phyloP scores from a whole-genome alignment of 1,140 invertebrate genomes.

The Cryptotermes secundus region DNA sequence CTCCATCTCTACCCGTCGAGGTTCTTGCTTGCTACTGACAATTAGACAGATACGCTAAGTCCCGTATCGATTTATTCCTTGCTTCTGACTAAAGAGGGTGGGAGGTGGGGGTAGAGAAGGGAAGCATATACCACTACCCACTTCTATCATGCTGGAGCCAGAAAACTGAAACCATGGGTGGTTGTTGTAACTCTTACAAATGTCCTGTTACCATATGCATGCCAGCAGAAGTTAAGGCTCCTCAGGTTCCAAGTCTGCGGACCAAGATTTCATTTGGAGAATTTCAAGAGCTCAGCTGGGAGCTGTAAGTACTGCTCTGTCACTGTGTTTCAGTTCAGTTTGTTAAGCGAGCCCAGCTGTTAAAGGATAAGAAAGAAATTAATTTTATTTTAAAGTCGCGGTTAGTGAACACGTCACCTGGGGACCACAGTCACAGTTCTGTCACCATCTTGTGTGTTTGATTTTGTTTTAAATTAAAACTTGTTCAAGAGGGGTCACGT shows the following conservation, averaged over 20 bases:
- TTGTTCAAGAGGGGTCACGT: too few species aligned
- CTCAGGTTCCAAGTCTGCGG: neutral
- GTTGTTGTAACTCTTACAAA: neutral
- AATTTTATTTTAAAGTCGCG: too few species aligned
- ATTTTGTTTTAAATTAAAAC: too few species aligned
- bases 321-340: too few species aligned
- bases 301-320: neutral
- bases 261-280: neutral
- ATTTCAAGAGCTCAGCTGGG: neutral
- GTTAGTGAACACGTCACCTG: too few species aligned
- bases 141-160: neutral
- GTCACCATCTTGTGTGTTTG: too few species aligned
- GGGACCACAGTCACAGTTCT: too few species aligned
- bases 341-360: too few species aligned
- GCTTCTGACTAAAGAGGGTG: neutral
- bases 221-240: neutral
- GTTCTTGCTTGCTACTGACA: conserved; percentile 35
- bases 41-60: conserved; percentile 37
- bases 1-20: conserved; percentile 31
- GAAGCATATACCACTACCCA: conserved; percentile 11
- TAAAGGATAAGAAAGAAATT: too few species aligned
- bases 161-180: neutral
- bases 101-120: neutral
- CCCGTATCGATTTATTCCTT: conserved; percentile 35
- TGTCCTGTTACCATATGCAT: conserved; percentile 11